Evolutionary conservation across 2,113 vertebrate species (phyloP), one percentile per base, ranked within the genome.

Genomic region (Hypocryptadius cinnamomeus): DNA sequence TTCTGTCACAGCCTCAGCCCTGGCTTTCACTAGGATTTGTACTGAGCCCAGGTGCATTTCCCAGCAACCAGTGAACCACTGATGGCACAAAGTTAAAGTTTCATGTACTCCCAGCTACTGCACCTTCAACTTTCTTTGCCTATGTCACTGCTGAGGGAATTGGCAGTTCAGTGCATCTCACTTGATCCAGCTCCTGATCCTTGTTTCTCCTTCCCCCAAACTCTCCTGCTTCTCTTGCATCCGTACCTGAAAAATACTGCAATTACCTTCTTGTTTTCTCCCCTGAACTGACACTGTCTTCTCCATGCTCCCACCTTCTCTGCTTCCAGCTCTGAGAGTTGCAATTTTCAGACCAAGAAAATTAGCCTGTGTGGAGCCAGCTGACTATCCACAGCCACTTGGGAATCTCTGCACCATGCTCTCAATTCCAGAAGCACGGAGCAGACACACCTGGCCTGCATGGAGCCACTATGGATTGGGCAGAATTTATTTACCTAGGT

Each of bases 381-480:
- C 90, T 94, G 96, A 90, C 66, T 90, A 15, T 92, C 68, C 95
- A 80, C 93, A 93, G 92, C 93, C 76, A 33, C 92, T 71, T 78
- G 93, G 92, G 92, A 90, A 95, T 93, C 92, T 96, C 92, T 96
- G 96, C 96, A 96, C 92, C 95, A 80, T 96, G 96, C 95, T 96
- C 95, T 96, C 92, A 94, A 90, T 94, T 90, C 94, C 90, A 91
- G 96, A 93, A 96, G 96, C 96, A 96, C 59, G 85, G 96, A 96
- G 96, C 96, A 95, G 96, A 95, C 92, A 87, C 93, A 94, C 89
- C 94, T 96, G 96, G 94, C 96, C 93, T 95, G 87, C 94, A 83
- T 76, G 94, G 87, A 96, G 92, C 93, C 94, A 88, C 93, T 93
- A 60, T 94, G 93, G 90, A 94, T 70, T 90, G 90, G 90, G 96